Evolutionary conservation across 2,797 vertebrate genomes (phyloP).

Genomic region (Lagorchestes hirsutus): DNA sequence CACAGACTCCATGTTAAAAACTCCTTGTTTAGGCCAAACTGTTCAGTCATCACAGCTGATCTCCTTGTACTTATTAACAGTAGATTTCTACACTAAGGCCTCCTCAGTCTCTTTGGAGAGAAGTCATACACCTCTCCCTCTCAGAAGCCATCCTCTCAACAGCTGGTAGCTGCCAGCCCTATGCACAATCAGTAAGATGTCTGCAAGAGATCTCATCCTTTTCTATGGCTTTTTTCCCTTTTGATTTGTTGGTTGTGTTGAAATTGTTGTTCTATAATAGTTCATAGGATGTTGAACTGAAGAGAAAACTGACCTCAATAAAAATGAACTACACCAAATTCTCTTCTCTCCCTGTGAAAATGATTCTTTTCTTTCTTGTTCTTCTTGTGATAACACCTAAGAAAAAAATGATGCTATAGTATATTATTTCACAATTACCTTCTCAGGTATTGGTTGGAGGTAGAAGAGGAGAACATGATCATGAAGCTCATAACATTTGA

Average conservation of each 20-base stretch:
- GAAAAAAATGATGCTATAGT: conserved; percentile 56
- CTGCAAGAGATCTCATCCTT: conserved; percentile 82
- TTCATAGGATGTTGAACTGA: conserved; percentile 87
- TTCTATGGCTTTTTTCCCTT: conserved; percentile 76
- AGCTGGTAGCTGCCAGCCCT: conserved; percentile 68
- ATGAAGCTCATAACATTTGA: conserved; percentile 78
- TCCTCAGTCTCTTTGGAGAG: neutral
- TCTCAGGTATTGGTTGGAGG: conserved; percentile 68
- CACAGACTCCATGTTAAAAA: neutral
- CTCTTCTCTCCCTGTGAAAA: conserved; percentile 69
- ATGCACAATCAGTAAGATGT: conserved; percentile 81
- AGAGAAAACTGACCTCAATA: conserved; percentile 90
- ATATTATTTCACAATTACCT: conserved; percentile 80
- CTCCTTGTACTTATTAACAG: neutral
- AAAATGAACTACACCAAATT: conserved; percentile 83
- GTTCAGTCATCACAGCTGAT: neutral
- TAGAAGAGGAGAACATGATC: conserved; percentile 72
- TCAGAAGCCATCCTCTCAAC: conserved; percentile 41
- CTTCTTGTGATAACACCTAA: conserved; percentile 63
- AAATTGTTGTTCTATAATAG: conserved; percentile 88
- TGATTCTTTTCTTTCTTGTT: conserved; percentile 68
- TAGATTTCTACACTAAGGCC: neutral
- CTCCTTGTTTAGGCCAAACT: neutral
- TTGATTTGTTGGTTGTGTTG: conserved; percentile 87
- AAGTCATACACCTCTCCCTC: neutral